Evolutionary conservation across 2,113 vertebrate species (phyloP), one percentile per base, ranked within the genome.

Genomic region (Beaufortia kweichowensis): DNA sequence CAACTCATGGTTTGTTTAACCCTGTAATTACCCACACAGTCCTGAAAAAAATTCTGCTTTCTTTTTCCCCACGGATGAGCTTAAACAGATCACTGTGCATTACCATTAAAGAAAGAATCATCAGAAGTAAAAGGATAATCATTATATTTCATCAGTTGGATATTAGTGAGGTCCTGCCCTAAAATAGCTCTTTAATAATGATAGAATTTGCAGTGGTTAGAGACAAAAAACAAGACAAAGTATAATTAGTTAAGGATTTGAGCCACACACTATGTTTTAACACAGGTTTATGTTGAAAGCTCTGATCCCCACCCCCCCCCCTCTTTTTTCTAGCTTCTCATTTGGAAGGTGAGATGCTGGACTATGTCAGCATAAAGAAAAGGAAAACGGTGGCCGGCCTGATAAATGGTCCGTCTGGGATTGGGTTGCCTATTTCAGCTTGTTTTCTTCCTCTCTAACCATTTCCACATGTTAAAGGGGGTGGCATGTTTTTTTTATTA

Each of bases 381-480:
- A 81, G 74, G 78, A 77, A 68, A 53, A 68, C 53, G 62, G 2
- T 50, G 26, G 53, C 53, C 69, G 39, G 69, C 23, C 81, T 76
- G 79, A 80, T 81, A 82, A 83, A 81, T 84, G 33, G 60, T 64
- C 62, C 70, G 29, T 43, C 39, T 24, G 67, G 74, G 69, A 81
- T 71, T 68, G 39, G 67, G 35, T 84, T 84, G 61, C 83, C 66
- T 48, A 29, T 78, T 66, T 67, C 39, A 26, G 76, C 60, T 76
- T 60, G 76, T 70, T 79, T 81, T 72, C 64, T 61, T 26, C 28
- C 24, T 70, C 56, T 31, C 61, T 83, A 85, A 87, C 78, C 65
- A 79, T 46, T 85, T 74, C 84, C 84, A 85, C 71, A 76, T 87
- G 86, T 84, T 83, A 76, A 82, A 77, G n/a, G n/a, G n/a, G n/a